Evolutionary conservation across 2,797 vertebrate genomes (phyloP).

Genomic region (Adrianichthys oophorus): DNA sequence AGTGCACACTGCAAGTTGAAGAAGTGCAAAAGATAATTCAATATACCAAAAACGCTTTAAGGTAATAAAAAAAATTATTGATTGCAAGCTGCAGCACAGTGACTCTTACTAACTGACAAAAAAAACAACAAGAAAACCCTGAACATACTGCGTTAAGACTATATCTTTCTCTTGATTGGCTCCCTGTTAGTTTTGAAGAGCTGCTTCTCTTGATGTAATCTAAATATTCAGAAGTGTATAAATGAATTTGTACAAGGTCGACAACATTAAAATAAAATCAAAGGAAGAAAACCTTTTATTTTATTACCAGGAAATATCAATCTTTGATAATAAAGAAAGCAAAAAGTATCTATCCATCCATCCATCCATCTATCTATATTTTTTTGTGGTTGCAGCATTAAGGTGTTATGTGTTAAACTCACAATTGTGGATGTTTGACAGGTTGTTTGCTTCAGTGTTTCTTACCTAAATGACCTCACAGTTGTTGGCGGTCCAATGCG

Average conservation of each 20-base stretch:
- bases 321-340: no score
- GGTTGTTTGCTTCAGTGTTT: conserved; percentile 11
- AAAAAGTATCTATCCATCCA: no score
- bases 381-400: no score
- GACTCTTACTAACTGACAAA: conserved; percentile 25
- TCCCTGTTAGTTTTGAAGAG: conserved; percentile 9
- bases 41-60: conserved; percentile 26
- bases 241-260: no score
- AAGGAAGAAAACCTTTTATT: no score
- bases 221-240: no score
- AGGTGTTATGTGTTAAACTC: no score
- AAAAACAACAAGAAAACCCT: conserved; percentile 17
- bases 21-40: conserved; percentile 32
- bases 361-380: no score
- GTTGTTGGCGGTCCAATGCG: background rate
- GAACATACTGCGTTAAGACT: conserved; percentile 5
- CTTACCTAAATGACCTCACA: background rate
- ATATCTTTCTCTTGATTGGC: background rate
- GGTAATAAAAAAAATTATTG: conserved; percentile 27
- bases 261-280: no score
- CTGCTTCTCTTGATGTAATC: background rate
- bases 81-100: conserved; percentile 31
- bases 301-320: no score
- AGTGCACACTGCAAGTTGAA: conserved; percentile 16
- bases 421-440: background rate